Base-by-base conservation (phyloP, 2,113 vertebrate species). In the Poeciliopsis occidentalis region DNA sequence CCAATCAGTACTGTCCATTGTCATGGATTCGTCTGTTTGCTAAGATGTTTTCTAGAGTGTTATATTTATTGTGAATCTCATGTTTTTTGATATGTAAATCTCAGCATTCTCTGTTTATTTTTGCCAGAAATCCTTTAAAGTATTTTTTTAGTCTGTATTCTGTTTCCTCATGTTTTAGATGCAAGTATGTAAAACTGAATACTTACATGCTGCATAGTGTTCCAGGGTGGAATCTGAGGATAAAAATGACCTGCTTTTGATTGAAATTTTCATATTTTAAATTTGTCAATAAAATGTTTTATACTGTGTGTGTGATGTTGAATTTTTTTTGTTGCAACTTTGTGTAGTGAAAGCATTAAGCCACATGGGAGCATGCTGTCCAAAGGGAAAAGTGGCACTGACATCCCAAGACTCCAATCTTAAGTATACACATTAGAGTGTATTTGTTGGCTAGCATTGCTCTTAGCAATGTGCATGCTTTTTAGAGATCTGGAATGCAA, bases 1-100 rank as follows among this genome's bases (percentile, higher is more conserved):
- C 19, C 32, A 15, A 41, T 13, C 4, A 70, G 57, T 66, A 79
- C 69, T 41, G 66, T 77, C 71, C 32, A 44, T 27, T 27, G 0
- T 67, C 41, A 32, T 69, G 78, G 78, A 68, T 71, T 72, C 26
- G 24, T 24, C 39, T 64, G 51, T 65, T 37, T 64, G 13, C 71
- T 17, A 11, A 79, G 73, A 77, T 70, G 44, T 75, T 29, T 32
- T 70, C 61, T 71, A 60, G 68, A 91, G 75, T 77, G 79, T 87
- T 85, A 69, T 92, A 91, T 94, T 93, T 93, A 91, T 91, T 91
- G 83, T 64, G 75, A 84, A 51, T 84, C 37, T 71, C 75, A 4
- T 0, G 85, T 13, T 29, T 86, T 82, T 81, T 29, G 89, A 83
- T 71, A 34, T 79, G 69, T 79, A 75, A 79, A 67, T 77, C 64